Evolutionary conservation across 1,140 invertebrate genomes (phyloP).

Genomic region (Drosophila melanica): DNA sequence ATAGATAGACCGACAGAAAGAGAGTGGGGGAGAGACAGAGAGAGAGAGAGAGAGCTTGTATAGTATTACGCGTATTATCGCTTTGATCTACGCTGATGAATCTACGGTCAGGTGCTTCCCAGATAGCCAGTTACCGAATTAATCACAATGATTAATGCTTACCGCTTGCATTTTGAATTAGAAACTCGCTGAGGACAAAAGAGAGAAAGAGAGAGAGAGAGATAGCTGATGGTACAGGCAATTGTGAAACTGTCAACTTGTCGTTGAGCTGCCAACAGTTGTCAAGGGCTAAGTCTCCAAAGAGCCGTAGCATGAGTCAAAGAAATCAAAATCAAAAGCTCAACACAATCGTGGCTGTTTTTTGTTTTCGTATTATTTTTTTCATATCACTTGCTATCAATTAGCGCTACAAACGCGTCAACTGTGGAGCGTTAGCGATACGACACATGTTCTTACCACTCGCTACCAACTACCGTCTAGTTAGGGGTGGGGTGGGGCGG

Average conservation of each 20-base stretch:
- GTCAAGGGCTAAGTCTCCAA: constrained; percentile 3
- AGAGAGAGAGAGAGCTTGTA: not conserved
- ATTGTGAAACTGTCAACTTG: not conserved
- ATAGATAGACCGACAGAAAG: not conserved
- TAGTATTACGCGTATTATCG: not conserved
- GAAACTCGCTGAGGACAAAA: not conserved
- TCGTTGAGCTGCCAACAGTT: not conserved
- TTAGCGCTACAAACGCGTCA: constrained; percentile 59
- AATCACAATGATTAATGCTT: constrained; percentile 36
- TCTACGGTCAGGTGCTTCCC: constrained; percentile 14
- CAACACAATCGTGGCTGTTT: not conserved
- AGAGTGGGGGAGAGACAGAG: not conserved
- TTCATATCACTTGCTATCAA: constrained; percentile 65
- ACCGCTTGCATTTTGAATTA: not conserved
- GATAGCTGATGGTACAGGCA: not conserved
- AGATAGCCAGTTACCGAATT: constrained; percentile 28
- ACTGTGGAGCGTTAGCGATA: constrained; percentile 47
- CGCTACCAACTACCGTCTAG: not conserved
- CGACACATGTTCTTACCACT: constrained; percentile 13
- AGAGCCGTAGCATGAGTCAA: constrained; percentile 7
- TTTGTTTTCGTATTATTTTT: constrained; percentile 2
- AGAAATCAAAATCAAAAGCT: constrained; percentile 16
- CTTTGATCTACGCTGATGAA: constrained; percentile 7
- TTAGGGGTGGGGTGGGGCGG: not conserved
- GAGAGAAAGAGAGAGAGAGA: too few relatives aligned